These are phyloP conservation scores for Priocnemis perturbator DNA, from an alignment of 2,888 invertebrate species.

Conservation along the genomic window DNA sequence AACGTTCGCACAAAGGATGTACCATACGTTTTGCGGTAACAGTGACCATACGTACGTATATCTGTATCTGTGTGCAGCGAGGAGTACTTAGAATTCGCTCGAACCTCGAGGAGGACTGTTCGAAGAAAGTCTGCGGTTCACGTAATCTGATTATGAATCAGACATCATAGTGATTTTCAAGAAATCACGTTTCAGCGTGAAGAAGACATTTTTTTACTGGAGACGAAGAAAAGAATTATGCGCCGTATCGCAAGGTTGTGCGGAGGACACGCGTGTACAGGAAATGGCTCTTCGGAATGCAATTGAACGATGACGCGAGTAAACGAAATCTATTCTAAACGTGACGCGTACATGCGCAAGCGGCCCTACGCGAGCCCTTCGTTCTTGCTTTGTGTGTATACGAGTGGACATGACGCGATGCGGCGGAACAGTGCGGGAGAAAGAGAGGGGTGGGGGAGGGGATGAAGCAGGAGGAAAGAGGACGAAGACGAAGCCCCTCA, in stretches of 20 bases:
- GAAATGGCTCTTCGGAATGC: slow-evolving; percentile 68
- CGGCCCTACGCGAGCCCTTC: slow-evolving; percentile 23
- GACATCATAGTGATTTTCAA: too few species aligned
- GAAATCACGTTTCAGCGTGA: too few species aligned
- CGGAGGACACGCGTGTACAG: slow-evolving; percentile 64
- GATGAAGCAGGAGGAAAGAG: slow-evolving; percentile 29
- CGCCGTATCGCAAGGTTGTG: slow-evolving; percentile 61
- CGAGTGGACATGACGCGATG: slow-evolving; percentile 19
- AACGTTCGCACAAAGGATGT: too few species aligned
- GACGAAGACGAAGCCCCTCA: slow-evolving; percentile 44
- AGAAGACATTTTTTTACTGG: too few species aligned
- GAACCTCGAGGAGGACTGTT: too few species aligned
- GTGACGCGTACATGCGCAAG: slow-evolving; percentile 39
- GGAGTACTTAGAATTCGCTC: too few species aligned
- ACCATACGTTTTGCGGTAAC: too few species aligned
- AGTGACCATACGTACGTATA: too few species aligned
- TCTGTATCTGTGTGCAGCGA: too few species aligned
- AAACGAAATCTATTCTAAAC: slow-evolving; percentile 62
- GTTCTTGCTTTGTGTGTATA: slow-evolving; percentile 36
- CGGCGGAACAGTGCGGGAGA: neutral
- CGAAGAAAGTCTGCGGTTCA: too few species aligned
- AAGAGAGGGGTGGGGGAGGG: slow-evolving; percentile 19
- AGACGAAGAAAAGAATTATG: slow-evolving; percentile 26
- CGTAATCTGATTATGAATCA: too few species aligned
- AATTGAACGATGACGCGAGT: slow-evolving; percentile 64